Evolutionary conservation across 1,140 invertebrate genomes (phyloP).

Genomic region (Helicoverpa armigera): DNA sequence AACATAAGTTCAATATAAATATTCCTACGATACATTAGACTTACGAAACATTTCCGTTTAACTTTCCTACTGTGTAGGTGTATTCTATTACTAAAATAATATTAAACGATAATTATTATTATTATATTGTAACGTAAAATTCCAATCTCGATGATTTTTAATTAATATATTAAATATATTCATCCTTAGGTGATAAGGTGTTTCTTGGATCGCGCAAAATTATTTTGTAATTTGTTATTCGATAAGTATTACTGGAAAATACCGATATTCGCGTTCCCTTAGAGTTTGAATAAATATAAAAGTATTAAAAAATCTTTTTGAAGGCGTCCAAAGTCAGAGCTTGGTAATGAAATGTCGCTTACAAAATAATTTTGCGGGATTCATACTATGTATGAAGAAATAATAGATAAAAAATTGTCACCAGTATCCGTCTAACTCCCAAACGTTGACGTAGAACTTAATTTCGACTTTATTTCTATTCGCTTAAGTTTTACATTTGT

Average conservation of each 20-base stretch:
- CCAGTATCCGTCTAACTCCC: slow-evolving; percentile 71
- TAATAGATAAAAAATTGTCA: slow-evolving; percentile 52
- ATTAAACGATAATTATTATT: slow-evolving; percentile 43
- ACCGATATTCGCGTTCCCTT: not conserved
- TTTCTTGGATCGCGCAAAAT: slow-evolving; percentile 27
- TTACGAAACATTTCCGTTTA: slow-evolving; percentile 42
- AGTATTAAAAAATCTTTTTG: no score
- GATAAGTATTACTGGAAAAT: no score
- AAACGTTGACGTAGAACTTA: slow-evolving; percentile 54
- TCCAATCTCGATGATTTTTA: slow-evolving; percentile 46
- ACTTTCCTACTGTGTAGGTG: slow-evolving; percentile 65
- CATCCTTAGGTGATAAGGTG: slow-evolving; percentile 29
- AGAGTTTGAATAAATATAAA: no score
- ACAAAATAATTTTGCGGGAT: slow-evolving; percentile 34
- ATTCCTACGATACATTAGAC: slow-evolving; percentile 40
- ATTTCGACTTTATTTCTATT: slow-evolving; percentile 57
- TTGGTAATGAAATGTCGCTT: not conserved
- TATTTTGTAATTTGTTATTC: slow-evolving; percentile 34
- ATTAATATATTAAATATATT: slow-evolving; percentile 48
- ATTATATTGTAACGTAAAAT: slow-evolving; percentile 45
- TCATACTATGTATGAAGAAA: slow-evolving; percentile 10
- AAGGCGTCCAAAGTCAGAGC: not conserved
- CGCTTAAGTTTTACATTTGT: slow-evolving; percentile 52
- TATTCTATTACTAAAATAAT: slow-evolving; percentile 46
- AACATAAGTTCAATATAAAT: slow-evolving; percentile 14